Evolutionary conservation across 2,888 invertebrate species (phyloP), one percentile per base, ranked within the genome.

Genomic region (Metalampra italica): DNA sequence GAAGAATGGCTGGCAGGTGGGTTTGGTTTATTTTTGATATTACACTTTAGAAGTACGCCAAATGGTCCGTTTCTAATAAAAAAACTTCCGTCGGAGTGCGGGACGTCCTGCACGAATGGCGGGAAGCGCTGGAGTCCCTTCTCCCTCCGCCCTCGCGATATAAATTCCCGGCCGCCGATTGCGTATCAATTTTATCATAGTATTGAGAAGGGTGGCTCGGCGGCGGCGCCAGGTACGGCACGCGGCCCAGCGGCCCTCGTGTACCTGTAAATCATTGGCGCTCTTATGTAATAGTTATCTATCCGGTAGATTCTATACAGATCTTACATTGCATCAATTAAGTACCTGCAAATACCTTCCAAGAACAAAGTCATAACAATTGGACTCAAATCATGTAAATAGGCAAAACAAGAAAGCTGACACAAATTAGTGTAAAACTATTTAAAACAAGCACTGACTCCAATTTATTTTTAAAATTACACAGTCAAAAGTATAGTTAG

Each of bases 1-100:
- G 60, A 76, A 73, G 68, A 77, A 80, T 83, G 81, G 77, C 81
- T 86, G 83, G 82, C 85, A 83, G 86, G 86, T 86, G 68, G 77
- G 85, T 80, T 48, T 29, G 43, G 9, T 36, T 13, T 43, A 49
- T 48, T 48, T 45, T 51, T 55, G 47, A 12, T 29, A 43, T 43
- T 34, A 9, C 8, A 32, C 15, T 3, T 14, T n/a, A 36, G 36
- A 36, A 43, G 12, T 45, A 38, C 37, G 1, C 29, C 29, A 12
- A 7, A 34, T n/a, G 7, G 34, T 11, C 37, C 3, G 14, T 15
- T 44, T 30, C 5, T 32, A 32, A n/a, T 29, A 41, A 9, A 43
- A 47, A 45, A 14, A 38, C 40, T 44, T 22, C 32, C 11, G 32
- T 15, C 14, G 39, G 49, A 47, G 38, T 51, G 39, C 51, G 49